These are phyloP conservation scores for Ecliptopera silaceata DNA, from an alignment of 2,888 invertebrate genomes.

Conservation along the genomic window DNA sequence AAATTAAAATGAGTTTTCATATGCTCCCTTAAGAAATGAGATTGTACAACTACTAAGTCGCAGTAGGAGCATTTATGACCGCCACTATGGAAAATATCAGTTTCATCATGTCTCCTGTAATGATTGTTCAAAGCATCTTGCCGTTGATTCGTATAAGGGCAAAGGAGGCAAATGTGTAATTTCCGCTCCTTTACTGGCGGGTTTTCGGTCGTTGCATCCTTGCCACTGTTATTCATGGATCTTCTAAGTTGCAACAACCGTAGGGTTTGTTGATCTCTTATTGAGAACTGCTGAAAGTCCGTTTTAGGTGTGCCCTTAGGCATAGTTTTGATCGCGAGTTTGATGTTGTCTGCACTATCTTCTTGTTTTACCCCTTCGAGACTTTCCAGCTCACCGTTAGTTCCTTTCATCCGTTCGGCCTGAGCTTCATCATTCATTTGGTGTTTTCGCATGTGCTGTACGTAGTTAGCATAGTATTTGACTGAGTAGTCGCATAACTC, in stretches of 20 bases:
- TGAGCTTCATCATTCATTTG: constrained; percentile 87
- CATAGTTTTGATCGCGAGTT: constrained; percentile 76
- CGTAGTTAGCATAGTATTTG: constrained; percentile 92
- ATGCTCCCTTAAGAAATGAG: constrained; percentile 90
- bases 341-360: constrained; percentile 62
- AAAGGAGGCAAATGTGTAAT: constrained; percentile 87
- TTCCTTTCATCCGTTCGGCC: constrained; percentile 78
- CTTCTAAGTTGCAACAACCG: constrained; percentile 81
- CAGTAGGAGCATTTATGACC: constrained; percentile 90
- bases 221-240: constrained; percentile 64
- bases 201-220: constrained; percentile 66
- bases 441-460: constrained; percentile 92
- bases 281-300: constrained; percentile 81
- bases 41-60: constrained; percentile 90
- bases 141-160: constrained; percentile 90
- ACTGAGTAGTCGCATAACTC: constrained; percentile 94
- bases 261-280: constrained; percentile 85
- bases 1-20: constrained; percentile 89
- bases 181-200: constrained; percentile 83
- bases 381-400: constrained; percentile 54
- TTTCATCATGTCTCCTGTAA: constrained; percentile 86
- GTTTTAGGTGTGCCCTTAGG: constrained; percentile 68
- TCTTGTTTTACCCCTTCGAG: constrained; percentile 54
- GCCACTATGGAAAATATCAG: constrained; percentile 83
- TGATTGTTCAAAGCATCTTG: constrained; percentile 90